A percentile compares a stretch with the other conserved stretches of the same genome.
Evolutionary conservation across 2,888 invertebrate genomes (phyloP).

Genomic region (Leptopterna dolabrata): DNA sequence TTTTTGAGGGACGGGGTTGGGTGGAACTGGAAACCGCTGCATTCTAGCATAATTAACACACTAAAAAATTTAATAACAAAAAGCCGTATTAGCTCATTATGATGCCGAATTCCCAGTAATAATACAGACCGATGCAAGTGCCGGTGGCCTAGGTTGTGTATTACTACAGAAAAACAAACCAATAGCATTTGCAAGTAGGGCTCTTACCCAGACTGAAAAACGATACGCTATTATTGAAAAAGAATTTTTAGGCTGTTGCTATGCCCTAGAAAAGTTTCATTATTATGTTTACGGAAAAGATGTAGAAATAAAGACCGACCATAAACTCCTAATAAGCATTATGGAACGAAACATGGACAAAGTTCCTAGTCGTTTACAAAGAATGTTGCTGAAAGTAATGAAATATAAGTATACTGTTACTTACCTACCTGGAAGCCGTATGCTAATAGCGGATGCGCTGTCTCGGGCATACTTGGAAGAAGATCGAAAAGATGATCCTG

Average conservation of each 20-base stretch:
- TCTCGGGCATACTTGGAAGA: neutral
- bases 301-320: neutral
- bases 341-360: neutral
- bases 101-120: neutral
- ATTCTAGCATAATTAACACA: neutral
- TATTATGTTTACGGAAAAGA: neutral
- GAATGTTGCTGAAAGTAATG: neutral
- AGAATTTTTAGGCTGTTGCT: neutral
- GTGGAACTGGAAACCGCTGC: neutral
- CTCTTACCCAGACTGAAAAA: neutral
- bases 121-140: too few species aligned
- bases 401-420: neutral
- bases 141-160: too few species aligned
- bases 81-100: conserved; percentile 8
- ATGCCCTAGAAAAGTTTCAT: neutral
- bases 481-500: neutral
- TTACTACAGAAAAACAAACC: too few species aligned
- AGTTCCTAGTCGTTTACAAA: conserved; percentile 14
- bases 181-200: conserved; percentile 1
- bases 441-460: conserved; percentile 15
- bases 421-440: conserved; percentile 19
- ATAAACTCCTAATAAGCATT: conserved; percentile 24
- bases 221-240: conserved; percentile 8
- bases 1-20: neutral
- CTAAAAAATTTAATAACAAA: neutral